phyloP scores from a whole-genome alignment of 2,797 vertebrate species.

The Microhierax caerulescens region DNA sequence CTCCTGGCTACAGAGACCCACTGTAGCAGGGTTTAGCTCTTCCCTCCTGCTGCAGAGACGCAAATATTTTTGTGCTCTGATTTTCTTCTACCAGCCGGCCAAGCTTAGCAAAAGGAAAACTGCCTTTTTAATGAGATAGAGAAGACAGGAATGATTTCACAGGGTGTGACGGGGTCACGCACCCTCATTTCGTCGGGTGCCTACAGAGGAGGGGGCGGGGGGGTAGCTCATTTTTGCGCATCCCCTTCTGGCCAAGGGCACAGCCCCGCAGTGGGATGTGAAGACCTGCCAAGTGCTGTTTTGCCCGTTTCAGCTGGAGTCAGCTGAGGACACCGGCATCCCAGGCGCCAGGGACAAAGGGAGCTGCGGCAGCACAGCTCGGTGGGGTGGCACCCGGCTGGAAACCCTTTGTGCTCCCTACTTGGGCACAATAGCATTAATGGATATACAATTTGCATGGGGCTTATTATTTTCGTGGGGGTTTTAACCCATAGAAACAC shows the following conservation, averaged over 20 bases:
- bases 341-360: neutral
- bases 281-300: conserved; percentile 25
- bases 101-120: neutral
- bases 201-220: neutral
- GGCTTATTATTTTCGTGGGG: neutral
- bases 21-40: neutral
- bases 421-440: neutral
- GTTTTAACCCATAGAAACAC: neutral
- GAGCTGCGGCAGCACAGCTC: neutral
- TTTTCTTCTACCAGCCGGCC: neutral
- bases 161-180: neutral
- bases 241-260: neutral
- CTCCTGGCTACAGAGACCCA: neutral
- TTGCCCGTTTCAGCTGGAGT: conserved; percentile 11
- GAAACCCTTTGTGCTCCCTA: conserved; percentile 49
- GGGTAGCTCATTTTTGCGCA: neutral
- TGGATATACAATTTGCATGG: neutral
- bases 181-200: neutral
- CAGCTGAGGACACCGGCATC: conserved; percentile 27
- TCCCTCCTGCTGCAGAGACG: neutral
- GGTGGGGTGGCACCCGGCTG: neutral
- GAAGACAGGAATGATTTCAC: neutral
- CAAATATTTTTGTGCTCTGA: neutral
- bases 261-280: neutral
- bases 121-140: neutral